Evolutionary conservation across 2,797 vertebrate genomes (phyloP).

Genomic region (Microctenopoma steveboyesi): DNA sequence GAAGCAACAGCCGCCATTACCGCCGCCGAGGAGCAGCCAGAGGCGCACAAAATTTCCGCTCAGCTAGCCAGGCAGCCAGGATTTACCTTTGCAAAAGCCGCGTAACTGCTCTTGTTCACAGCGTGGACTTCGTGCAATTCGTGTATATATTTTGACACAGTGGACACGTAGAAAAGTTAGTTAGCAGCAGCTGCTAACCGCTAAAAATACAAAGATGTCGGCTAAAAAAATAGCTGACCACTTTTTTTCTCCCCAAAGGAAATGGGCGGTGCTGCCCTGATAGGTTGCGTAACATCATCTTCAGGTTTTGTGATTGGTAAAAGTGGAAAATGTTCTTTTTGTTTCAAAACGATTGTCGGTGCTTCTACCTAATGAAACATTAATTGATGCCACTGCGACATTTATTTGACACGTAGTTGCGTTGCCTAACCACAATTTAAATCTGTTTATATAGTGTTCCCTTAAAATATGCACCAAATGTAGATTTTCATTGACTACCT

Average conservation of each 20-base stretch:
- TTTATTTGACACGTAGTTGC: background rate
- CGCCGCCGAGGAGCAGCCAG: slow-evolving; percentile 44
- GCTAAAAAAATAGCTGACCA: slow-evolving; percentile 76
- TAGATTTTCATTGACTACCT: background rate
- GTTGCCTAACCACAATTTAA: background rate
- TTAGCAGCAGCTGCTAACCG: slow-evolving; percentile 68
- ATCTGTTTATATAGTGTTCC: background rate
- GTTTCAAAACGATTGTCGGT: background rate
- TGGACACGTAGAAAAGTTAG: slow-evolving; percentile 56
- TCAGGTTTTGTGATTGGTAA: slow-evolving; percentile 74
- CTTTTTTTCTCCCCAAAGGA: slow-evolving; percentile 73
- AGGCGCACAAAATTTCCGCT: slow-evolving; percentile 26
- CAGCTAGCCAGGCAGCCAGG: background rate
- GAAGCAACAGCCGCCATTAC: slow-evolving; percentile 83
- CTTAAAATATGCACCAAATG: background rate
- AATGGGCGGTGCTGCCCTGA: slow-evolving; percentile 69
- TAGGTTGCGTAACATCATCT: slow-evolving; percentile 69
- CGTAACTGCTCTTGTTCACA: slow-evolving; percentile 63
- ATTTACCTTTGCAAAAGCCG: slow-evolving; percentile 75
- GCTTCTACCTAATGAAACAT: background rate
- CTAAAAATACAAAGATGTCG: slow-evolving; percentile 77
- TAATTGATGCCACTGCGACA: background rate
- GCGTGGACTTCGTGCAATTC: slow-evolving; percentile 60
- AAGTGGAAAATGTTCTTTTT: background rate
- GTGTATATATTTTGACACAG: slow-evolving; percentile 45